phyloP scores from a whole-genome alignment of 1,140 invertebrate species.

The Drosophila bipectinata region DNA sequence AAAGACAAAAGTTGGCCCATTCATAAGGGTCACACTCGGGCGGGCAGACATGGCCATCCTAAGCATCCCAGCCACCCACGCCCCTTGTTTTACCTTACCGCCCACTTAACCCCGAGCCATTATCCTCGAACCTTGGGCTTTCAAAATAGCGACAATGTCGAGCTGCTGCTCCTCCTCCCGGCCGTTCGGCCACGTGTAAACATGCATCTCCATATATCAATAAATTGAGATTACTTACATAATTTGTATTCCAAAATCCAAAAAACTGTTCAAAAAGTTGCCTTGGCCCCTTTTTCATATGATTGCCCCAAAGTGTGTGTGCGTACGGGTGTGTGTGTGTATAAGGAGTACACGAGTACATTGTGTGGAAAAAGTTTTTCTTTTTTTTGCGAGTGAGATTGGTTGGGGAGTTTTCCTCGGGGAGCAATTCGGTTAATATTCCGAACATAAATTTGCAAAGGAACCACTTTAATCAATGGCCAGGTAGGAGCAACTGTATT shows the following conservation, averaged over 20 bases:
- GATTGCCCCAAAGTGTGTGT: constrained; percentile 27
- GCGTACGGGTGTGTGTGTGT: constrained; percentile 12
- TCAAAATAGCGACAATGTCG: constrained; percentile 38
- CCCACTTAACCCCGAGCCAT: constrained; percentile 13
- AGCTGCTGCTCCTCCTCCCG: constrained; percentile 4
- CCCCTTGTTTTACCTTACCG: constrained; percentile 4
- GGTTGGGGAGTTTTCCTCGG: constrained; percentile 70
- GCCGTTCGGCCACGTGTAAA: constrained; percentile 42
- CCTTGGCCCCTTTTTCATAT: constrained; percentile 50
- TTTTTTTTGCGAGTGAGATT: constrained; percentile 44
- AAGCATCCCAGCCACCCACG: not conserved
- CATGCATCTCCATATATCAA: constrained; percentile 65
- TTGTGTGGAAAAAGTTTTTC: constrained; percentile 62
- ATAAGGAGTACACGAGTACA: constrained; percentile 43
- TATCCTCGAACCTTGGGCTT: not conserved
- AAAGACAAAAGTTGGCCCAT: constrained; percentile 72
- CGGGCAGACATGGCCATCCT: constrained; percentile 32
- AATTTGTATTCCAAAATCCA: constrained; percentile 82
- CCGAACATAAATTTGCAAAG: constrained; percentile 80
- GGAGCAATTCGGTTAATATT: constrained; percentile 81
- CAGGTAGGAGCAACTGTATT: constrained; percentile 37
- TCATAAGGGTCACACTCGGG: constrained; percentile 68
- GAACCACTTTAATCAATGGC: constrained; percentile 80
- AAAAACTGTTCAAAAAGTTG: constrained; percentile 80
- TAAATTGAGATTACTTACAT: constrained; percentile 82